Conservation (phyloP, 2,888 invertebrate genomes). For the Drosophila buzzatii region DNA sequence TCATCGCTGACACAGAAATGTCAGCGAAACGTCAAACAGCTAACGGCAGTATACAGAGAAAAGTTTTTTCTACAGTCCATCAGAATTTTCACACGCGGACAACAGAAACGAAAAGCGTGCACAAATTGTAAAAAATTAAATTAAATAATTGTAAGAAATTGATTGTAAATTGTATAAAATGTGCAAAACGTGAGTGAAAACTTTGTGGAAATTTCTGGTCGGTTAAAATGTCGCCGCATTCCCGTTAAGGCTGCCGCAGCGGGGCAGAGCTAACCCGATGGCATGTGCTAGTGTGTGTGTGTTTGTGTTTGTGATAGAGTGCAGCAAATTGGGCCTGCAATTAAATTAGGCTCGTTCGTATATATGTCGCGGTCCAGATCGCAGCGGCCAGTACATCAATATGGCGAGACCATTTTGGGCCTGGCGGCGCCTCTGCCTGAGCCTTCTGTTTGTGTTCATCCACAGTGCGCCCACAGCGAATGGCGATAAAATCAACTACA, state of each 20-base stretch:
- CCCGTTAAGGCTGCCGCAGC: constrained; percentile 23
- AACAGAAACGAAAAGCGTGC: constrained; percentile 13
- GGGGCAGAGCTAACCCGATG: constrained; percentile 39
- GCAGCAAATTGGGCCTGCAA: constrained; percentile 50
- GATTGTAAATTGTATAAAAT: constrained; percentile 15
- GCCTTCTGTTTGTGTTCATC: constrained; percentile 77
- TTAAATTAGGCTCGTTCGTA: constrained; percentile 44
- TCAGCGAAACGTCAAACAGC: constrained; percentile 62
- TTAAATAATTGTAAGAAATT: neutral
- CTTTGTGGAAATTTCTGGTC: constrained; percentile 10
- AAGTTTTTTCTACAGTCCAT: constrained; percentile 65
- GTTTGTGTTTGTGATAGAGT: constrained; percentile 27
- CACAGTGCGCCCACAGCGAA: constrained; percentile 82
- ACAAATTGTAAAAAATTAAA: neutral
- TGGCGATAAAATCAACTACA: constrained; percentile 85
- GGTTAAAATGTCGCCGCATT: constrained; percentile 25
- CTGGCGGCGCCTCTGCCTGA: constrained; percentile 66
- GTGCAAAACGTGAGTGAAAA: constrained; percentile 27
- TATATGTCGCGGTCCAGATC: constrained; percentile 70
- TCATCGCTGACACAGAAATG: constrained; percentile 77
- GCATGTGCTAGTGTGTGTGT: constrained; percentile 24
- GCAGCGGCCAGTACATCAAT: constrained; percentile 43
- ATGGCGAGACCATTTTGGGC: constrained; percentile 69
- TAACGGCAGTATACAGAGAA: constrained; percentile 76
- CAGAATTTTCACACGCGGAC: constrained; percentile 60